Percentiles rank a stretch among this genome's conserved stretches.
Evolutionary conservation across 2,888 invertebrate genomes (phyloP).

Genomic region (Acronicta aceris): DNA sequence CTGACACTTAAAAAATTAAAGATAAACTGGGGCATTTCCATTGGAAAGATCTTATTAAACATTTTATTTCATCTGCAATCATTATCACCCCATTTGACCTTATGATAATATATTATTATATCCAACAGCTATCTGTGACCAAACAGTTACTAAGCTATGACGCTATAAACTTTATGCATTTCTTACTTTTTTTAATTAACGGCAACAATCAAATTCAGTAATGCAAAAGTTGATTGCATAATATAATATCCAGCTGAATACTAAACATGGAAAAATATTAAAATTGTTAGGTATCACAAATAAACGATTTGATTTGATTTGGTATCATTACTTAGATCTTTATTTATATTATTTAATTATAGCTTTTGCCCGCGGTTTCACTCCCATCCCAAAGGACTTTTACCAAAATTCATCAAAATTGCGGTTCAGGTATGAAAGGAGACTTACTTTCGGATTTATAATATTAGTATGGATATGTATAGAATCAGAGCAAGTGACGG

Average conservation of each 20-base stretch:
- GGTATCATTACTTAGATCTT: not conserved
- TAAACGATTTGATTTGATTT: no score
- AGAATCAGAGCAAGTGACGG: no score
- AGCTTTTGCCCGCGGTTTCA: no score
- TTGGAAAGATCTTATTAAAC: not conserved
- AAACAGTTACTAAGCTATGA: conserved; percentile 19
- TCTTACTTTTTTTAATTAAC: conserved; percentile 28
- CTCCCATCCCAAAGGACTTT: no score
- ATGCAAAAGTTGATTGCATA: not conserved
- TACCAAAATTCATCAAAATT: no score
- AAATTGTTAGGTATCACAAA: not conserved
- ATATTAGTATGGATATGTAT: no score
- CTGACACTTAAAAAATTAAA: conserved; percentile 8
- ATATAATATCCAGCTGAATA: not conserved
- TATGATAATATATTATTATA: no score
- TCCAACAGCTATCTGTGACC: conserved; percentile 34
- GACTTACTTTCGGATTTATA: no score
- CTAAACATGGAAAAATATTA: not conserved
- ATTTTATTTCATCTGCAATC: not conserved
- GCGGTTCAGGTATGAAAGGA: no score
- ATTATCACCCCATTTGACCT: conserved; percentile 17
- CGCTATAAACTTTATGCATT: conserved; percentile 16
- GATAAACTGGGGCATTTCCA: not conserved
- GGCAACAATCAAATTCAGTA: conserved; percentile 14
- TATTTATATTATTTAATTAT: no score